Percentiles rank a stretch among this genome's conserved stretches.
These are phyloP conservation scores for Agonum fuliginosum DNA, from an alignment of 2,888 invertebrate genomes.

Conservation along the genomic window DNA sequence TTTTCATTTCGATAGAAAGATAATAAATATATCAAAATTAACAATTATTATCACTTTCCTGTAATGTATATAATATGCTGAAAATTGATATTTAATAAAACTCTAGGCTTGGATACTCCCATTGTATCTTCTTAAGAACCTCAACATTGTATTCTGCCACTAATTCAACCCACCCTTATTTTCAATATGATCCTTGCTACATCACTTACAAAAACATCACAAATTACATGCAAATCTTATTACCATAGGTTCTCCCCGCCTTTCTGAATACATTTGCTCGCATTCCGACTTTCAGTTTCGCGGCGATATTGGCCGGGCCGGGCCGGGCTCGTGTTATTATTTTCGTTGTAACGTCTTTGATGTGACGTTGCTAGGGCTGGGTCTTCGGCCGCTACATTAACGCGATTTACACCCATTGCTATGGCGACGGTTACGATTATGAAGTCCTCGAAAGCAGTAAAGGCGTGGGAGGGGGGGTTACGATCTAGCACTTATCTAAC, in stretches of 20 bases:
- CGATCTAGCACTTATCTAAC: slow-evolving; percentile 56
- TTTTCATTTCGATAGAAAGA: too few species aligned
- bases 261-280: slow-evolving; percentile 23
- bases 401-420: slow-evolving; percentile 47
- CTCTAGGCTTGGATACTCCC: too few species aligned
- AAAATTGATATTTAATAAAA: not conserved
- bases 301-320: slow-evolving; percentile 1
- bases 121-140: too few species aligned
- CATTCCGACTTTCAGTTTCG: not conserved
- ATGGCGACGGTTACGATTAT: slow-evolving; percentile 54
- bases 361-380: slow-evolving; percentile 13
- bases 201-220: slow-evolving; percentile 36
- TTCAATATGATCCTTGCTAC: slow-evolving; percentile 36
- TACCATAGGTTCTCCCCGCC: slow-evolving; percentile 14
- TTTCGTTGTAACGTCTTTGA: slow-evolving; percentile 53
- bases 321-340: slow-evolving; percentile 49
- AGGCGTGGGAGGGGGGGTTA: not conserved
- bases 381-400: slow-evolving; percentile 38
- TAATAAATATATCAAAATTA: too few species aligned
- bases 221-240: slow-evolving; percentile 35
- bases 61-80: not conserved
- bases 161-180: slow-evolving; percentile 4
- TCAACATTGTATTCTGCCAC: slow-evolving; percentile 14
- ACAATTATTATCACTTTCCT: too few species aligned
- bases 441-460: slow-evolving; percentile 14